phyloP scores from a whole-genome alignment of 2,113 vertebrate species.

The human (Homo sapiens) region GRCh38 chr4:40216001-40216500 shows the following conservation, averaged over 20 bases:
- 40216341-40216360: no score
- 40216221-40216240: neutral
- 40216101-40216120: neutral
- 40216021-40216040: neutral
- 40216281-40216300: no score
- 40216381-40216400: neutral
- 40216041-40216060: neutral
- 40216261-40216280: no score
- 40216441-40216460: neutral
- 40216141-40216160: neutral
- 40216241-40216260: no score
- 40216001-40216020: neutral
- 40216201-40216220: neutral
- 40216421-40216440: neutral
- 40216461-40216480: neutral
- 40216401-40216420: neutral
- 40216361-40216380: no score
- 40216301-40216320: no score
- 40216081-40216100: neutral
- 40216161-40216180: neutral
- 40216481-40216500: neutral
- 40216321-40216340: no score
- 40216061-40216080: neutral
- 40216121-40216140: neutral
- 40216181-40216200: neutral